Base-by-base conservation (phyloP, 2,888 invertebrate species). In the Ormia ochracea region DNA sequence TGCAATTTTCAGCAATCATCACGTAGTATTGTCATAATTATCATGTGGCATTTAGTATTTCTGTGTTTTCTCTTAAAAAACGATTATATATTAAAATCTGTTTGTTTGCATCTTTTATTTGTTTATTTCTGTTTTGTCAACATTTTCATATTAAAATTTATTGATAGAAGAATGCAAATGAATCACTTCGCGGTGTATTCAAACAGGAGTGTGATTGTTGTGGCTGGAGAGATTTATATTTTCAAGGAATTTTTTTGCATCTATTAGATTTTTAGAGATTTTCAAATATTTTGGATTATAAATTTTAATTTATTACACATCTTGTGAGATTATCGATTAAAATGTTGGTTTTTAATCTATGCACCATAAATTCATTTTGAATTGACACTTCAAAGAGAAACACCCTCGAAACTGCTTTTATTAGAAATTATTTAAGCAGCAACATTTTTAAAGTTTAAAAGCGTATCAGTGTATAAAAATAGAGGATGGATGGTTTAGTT, bases 11-110 rank as follows among this genome's bases (percentile, higher is more conserved):
- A 82, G 83, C 87, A 85, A 86, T 87, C 86, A 87, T 87, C 87
- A 87, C 87, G 87, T 87, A 87, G 87, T 86, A 84, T 86, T 87
- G 87, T 85, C 88, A 87, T 87, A 87, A 87, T 87, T 87, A 88
- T 86, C 86, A 86, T 87, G 85, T 84, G 83, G 83, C 84, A 84
- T 87, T 84, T 66, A 83, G 63, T 74, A 31, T 66, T 66, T 76
- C 21, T 68, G 65, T 79, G 65, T 52, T 81, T 59, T 17, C 48
- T 63, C 3, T 50, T 14, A 41, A 31, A 23, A 61, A 31, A 23
- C n/a, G n/a, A n/a, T 41, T 54, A 19, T 76, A 70, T 66, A 59
- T 59, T 65, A 74, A 72, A 74, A 79, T 81, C 66, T 72, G 14
- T 72, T 78, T 74, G 63, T 74, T 69, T 65, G 78, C 73, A 76